Conservation (phyloP, 2,888 invertebrate genomes). For the Drosophila sordidula region DNA sequence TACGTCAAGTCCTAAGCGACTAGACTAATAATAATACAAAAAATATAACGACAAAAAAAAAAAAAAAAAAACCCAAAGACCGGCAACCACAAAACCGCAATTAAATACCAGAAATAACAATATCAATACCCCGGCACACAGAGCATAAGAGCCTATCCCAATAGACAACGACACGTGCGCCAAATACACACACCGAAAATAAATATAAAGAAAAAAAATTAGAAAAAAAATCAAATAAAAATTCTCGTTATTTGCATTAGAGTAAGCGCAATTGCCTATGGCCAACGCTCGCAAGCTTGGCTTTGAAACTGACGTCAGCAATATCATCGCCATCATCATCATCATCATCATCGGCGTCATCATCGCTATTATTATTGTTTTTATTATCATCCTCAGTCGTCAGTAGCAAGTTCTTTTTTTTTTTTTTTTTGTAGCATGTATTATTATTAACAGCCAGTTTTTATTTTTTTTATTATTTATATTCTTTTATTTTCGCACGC, state of each 20-base stretch:
- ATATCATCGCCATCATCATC: slow-evolving; percentile 11
- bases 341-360: slow-evolving; percentile 7
- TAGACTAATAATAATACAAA: neutral
- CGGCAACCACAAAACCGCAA: slow-evolving; percentile 37
- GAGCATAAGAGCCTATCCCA: slow-evolving; percentile 11
- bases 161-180: slow-evolving; percentile 23
- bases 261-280: slow-evolving; percentile 1
- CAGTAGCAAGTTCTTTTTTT: slow-evolving; percentile 39
- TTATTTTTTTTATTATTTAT: slow-evolving; percentile 13
- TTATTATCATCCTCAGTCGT: slow-evolving; percentile 13
- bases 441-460: slow-evolving; percentile 38
- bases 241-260: neutral
- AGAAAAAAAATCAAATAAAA: neutral
- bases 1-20: neutral
- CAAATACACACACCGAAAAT: neutral
- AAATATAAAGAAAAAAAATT: neutral
- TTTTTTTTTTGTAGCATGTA: slow-evolving; percentile 13
- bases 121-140: slow-evolving; percentile 11
- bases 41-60: too few relatives aligned
- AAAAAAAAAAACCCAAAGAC: slow-evolving; percentile 12
- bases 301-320: slow-evolving; percentile 43
- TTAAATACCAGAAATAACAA: slow-evolving; percentile 43
- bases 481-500: slow-evolving; percentile 36
- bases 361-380: slow-evolving; percentile 7
- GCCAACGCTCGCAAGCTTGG: slow-evolving; percentile 1